Evolutionary conservation across 2,888 invertebrate species (phyloP), one percentile per base, ranked within the genome.

Genomic region (Cheilosia grossa): DNA sequence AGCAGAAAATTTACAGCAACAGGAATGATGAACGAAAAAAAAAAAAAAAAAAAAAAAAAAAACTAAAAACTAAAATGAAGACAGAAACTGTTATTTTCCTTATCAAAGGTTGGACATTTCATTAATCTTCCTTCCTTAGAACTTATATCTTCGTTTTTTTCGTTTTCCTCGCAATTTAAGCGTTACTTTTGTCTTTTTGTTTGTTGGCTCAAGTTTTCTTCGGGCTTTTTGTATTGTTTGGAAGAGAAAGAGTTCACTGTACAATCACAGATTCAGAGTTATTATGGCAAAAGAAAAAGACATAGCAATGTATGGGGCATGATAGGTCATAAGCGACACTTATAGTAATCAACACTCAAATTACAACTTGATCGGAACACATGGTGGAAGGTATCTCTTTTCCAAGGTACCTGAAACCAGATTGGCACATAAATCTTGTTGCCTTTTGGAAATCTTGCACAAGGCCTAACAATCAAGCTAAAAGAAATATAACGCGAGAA

Each of bases 21-120:
- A 80, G 80, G 64, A 83, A 63, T 75, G 61, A 75, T 37, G 58
- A 70, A 33, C 21, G n/a, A 30, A 13, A 10, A 27, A n/a, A 40
- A 21, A 27, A 17, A 19, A 17, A 9, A 10, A 17, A 59, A 58
- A 67, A 73, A 73, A n/a, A n/a, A n/a, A 21, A 27, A 17, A 19
- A 17, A 9, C 15, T 21, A 59, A 58, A 67, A 73, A 73, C 64
- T 70, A 73, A 73, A 67, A 80, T 81, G 81, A 81, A 75, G 85
- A 85, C 81, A 85, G 81, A 75, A 85, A 81, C 85, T 85, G 81
- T 85, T 85, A 80, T 85, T 81, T 80, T 75, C 75, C 70, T 81
- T 81, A 81, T 72, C 81, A 81, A 75, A 81, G 85, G 85, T 85
- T 75, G 85, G 81, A 81, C 85, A 72, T 85, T 85, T 81, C 85